Evolutionary conservation across 2,888 invertebrate species (phyloP), one percentile per base, ranked within the genome.

Genomic region (Macrostomum cliftonense): DNA sequence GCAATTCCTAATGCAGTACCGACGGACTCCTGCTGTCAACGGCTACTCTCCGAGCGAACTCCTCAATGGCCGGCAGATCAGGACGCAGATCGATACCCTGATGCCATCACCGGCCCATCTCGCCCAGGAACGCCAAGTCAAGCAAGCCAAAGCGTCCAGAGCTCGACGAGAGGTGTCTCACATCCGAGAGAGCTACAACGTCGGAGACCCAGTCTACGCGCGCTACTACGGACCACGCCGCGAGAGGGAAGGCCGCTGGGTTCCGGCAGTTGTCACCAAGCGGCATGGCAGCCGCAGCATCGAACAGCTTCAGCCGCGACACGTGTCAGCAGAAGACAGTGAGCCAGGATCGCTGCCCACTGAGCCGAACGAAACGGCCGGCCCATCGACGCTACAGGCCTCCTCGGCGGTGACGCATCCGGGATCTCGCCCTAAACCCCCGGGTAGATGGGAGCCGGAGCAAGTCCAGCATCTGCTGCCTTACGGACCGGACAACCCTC

Each of bases 201-300:
- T 16, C 9, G 40, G 17, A 40, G 40, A 17, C 9, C 17, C 2
- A 9, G 16, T 19, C 40, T 17, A 17, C 9, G 20, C 20, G 5
- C 19, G 2, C 16, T 14, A 48, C 47, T 51, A 21, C 12, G 52
- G 49, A 40, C 42, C 5, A 9, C 52, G 37, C n/a, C 49, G 21
- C 5, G 17, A 51, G 14, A 20, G 40, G 42, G 20, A 49, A 14
- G 36, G 52, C n/a, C 52, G 52, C 14, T 49, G 49, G 49, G 49
- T 49, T 4, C 52, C 49, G n/a, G 49, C 49, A 5, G 17, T 49
- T 12, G 37, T 49, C 49, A 49, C 52, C 2, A 49, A 49, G 47
- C 44, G 39, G 17, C 45, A 44, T 43, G 46, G 43, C 9, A 39
- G 38, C 42, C 40, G 45, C 14, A 38, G 38, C 13, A 5, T 5